phyloP scores from a whole-genome alignment of 2,113 vertebrate species.

The Rhinopithecus roxellana region DNA sequence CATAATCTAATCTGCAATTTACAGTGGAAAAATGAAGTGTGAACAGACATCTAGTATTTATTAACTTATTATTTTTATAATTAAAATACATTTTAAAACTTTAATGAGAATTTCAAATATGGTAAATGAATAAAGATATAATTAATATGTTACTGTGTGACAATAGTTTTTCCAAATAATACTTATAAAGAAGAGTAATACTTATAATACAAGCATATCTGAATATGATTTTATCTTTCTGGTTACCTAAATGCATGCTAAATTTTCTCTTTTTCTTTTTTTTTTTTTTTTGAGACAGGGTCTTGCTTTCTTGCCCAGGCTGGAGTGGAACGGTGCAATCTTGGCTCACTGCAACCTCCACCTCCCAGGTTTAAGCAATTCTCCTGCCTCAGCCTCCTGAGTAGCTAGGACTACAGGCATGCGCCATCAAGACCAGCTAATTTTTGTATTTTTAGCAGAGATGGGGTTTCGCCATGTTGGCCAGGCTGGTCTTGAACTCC shows the following conservation, averaged over 20 bases:
- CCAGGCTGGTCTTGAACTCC: too few relatives aligned
- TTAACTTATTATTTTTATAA: slow-evolving; percentile 14
- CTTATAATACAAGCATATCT: not conserved
- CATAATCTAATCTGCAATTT: not conserved
- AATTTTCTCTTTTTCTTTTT: not conserved
- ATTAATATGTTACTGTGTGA: not conserved
- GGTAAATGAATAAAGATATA: not conserved
- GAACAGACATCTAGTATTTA: not conserved
- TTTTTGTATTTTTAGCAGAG: too few relatives aligned
- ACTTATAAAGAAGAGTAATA: not conserved
- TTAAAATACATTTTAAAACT: not conserved
- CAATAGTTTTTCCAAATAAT: slow-evolving; percentile 26
- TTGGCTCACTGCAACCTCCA: too few relatives aligned
- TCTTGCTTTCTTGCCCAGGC: too few relatives aligned
- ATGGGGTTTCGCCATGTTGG: too few relatives aligned
- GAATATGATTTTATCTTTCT: not conserved
- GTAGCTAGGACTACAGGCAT: too few relatives aligned
- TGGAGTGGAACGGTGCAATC: too few relatives aligned
- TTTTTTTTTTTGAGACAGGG: too few relatives aligned
- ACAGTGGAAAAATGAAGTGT: not conserved
- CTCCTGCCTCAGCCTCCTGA: too few relatives aligned
- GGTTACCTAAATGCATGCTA: not conserved
- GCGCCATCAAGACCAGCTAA: too few relatives aligned
- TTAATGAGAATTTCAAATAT: slow-evolving; percentile 26
- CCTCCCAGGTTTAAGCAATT: too few relatives aligned